Conservation (phyloP, 2,888 invertebrate genomes). For the Neocrepidodera transversa region DNA sequence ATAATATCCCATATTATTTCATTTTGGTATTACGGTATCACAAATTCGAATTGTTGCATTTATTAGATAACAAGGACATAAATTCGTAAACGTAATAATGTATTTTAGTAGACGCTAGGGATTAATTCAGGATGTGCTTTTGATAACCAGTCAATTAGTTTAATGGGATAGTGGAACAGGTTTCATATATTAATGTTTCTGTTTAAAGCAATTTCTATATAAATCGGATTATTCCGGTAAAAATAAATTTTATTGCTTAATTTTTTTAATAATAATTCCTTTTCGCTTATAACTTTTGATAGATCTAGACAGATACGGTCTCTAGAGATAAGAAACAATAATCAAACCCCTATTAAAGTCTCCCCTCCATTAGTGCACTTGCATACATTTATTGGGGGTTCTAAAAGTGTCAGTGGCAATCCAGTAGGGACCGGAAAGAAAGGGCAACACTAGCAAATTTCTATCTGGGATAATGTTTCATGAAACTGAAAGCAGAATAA, state of each 20-base stretch:
- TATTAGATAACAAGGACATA: slow-evolving; percentile 15
- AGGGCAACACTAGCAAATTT: neutral
- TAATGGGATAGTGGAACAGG: slow-evolving; percentile 15
- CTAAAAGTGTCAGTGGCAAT: slow-evolving; percentile 10
- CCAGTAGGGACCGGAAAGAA: neutral
- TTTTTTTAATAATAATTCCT: too few species aligned
- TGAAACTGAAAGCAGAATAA: slow-evolving; percentile 4
- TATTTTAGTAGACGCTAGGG: slow-evolving; percentile 17
- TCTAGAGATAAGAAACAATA: too few species aligned
- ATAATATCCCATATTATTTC: too few species aligned
- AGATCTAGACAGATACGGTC: too few species aligned
- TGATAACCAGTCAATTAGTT: slow-evolving; percentile 21
- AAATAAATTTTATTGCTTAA: too few species aligned
- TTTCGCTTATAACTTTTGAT: too few species aligned
- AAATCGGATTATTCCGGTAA: neutral
- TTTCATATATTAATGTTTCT: slow-evolving; percentile 16
- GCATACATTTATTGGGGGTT: slow-evolving; percentile 10
- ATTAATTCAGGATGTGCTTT: slow-evolving; percentile 19
- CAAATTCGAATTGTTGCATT: slow-evolving; percentile 17
- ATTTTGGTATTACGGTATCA: too few species aligned
- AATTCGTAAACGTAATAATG: slow-evolving; percentile 21
- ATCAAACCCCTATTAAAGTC: too few species aligned
- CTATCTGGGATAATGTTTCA: slow-evolving; percentile 1
- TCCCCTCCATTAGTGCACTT: slow-evolving; percentile 17
- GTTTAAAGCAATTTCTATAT: neutral